These are phyloP conservation scores for Disparrhopalites patrizii DNA, from an alignment of 2,888 invertebrate genomes.

Conservation along the genomic window DNA sequence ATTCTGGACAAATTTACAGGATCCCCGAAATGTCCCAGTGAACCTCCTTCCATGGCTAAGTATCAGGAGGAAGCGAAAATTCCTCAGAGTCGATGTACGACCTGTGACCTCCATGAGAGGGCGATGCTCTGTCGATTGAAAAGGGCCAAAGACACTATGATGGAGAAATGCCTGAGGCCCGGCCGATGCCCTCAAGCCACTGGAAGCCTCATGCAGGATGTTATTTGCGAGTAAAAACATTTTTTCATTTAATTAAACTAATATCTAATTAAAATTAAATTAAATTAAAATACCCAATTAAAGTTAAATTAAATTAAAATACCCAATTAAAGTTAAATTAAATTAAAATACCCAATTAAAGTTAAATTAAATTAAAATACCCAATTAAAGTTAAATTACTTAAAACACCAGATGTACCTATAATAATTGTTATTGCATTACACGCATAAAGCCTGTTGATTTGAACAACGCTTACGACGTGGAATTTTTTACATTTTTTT, in stretches of 20 bases:
- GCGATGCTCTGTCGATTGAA: constrained; percentile 21
- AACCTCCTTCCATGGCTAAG: constrained; percentile 1
- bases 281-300: no score
- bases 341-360: no score
- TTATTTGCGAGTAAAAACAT: constrained; percentile 45
- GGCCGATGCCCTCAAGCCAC: constrained; percentile 33
- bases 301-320: no score
- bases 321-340: no score
- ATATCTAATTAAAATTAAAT: no score
- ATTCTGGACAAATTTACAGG: not conserved
- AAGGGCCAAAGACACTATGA: constrained; percentile 30
- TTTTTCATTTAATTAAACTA: no score
- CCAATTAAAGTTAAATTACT: not conserved
- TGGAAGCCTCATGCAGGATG: constrained; percentile 37
- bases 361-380: no score
- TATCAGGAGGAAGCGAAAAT: not conserved
- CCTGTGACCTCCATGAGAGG: constrained; percentile 41
- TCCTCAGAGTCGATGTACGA: constrained; percentile 29
- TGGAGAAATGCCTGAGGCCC: constrained; percentile 34
- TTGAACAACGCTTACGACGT: no score
- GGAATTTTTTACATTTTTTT: no score
- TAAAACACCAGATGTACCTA: not conserved
- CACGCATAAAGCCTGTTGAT: no score
- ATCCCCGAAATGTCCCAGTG: not conserved
- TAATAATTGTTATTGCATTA: no score